Evolutionary conservation across 37 sponge, comb jelly and placozoan genomes (phyloP).

Genomic region (Diacarnus erythraeanus): DNA sequence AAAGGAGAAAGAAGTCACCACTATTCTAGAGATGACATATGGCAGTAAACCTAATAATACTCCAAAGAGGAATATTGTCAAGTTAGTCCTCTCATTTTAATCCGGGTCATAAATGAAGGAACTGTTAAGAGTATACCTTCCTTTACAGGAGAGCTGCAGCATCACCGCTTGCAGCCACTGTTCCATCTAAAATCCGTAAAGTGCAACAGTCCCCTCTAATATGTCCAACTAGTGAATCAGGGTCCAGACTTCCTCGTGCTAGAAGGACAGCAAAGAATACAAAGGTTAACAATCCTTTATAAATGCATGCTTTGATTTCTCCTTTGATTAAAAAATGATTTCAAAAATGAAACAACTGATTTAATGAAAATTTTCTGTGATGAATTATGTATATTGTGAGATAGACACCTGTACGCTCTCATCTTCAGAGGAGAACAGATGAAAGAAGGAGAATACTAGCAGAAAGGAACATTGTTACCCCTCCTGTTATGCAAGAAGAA

Average conservation of each 20-base stretch:
- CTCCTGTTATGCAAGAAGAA: conserved; percentile 19
- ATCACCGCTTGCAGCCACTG: conserved; percentile 17
- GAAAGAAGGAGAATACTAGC: conserved; percentile 36
- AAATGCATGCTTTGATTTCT: not conserved
- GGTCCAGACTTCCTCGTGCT: not conserved
- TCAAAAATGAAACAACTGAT: not conserved
- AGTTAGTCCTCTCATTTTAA: not conserved
- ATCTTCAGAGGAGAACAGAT: conserved; percentile 16
- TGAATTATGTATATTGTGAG: not conserved
- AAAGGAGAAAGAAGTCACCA: conserved; percentile 53
- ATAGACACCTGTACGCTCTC: conserved; percentile 48
- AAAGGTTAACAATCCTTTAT: too few relatives aligned
- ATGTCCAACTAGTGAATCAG: conserved; percentile 9
- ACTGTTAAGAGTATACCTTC: not conserved
- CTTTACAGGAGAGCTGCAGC: conserved; percentile 26
- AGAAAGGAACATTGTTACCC: conserved; percentile 25
- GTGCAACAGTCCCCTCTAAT: conserved; percentile 50
- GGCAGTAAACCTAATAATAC: conserved; percentile 70
- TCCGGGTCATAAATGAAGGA: not conserved
- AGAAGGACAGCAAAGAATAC: not conserved
- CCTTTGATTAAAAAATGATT: not conserved
- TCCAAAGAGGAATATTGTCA: conserved; percentile 38
- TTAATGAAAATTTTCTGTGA: too few relatives aligned
- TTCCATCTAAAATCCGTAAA: conserved; percentile 9
- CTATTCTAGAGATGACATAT: conserved; percentile 68